phyloP scores from a whole-genome alignment of 2,113 vertebrate species.

The Taurulus bubalis region DNA sequence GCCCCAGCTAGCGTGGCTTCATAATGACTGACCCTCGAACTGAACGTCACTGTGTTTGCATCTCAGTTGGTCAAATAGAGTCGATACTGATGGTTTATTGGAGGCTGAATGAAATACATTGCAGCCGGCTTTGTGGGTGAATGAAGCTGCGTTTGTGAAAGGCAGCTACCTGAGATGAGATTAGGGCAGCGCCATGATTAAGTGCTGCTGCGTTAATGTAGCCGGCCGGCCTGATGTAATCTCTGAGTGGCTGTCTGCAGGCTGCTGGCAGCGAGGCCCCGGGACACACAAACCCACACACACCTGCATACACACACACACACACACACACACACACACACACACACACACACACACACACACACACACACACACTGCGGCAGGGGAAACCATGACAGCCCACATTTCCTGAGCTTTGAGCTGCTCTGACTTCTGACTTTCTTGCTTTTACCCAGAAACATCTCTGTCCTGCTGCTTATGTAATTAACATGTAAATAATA shows the following conservation, averaged over 20 bases:
- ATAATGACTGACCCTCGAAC: not conserved
- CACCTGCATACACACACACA: conserved; percentile 25
- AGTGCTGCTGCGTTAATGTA: conserved; percentile 78
- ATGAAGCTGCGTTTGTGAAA: conserved; percentile 57
- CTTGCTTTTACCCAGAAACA: conserved; percentile 31
- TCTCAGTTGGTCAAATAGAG: conserved; percentile 21
- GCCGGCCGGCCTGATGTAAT: conserved; percentile 66
- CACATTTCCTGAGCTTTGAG: conserved; percentile 59
- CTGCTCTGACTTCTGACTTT: conserved; percentile 19
- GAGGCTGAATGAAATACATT: conserved; percentile 13
- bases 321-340: conserved; percentile 24
- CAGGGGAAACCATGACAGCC: conserved; percentile 41
- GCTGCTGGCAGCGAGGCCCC: conserved; percentile 71
- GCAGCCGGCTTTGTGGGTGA: conserved; percentile 21
- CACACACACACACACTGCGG: conserved; percentile 20
- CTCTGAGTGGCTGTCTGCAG: conserved; percentile 75
- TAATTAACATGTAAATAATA: not conserved
- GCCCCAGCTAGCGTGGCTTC: not conserved
- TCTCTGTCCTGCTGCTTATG: not conserved
- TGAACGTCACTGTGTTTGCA: not conserved
- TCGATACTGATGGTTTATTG: conserved; percentile 11
- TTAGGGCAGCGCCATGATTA: conserved; percentile 74
- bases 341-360: conserved; percentile 33
- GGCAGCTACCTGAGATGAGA: conserved; percentile 79
- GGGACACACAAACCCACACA: conserved; percentile 45